Evolutionary conservation across 1,140 invertebrate species (phyloP).

Genomic region (Hycleus phaleratus): DNA sequence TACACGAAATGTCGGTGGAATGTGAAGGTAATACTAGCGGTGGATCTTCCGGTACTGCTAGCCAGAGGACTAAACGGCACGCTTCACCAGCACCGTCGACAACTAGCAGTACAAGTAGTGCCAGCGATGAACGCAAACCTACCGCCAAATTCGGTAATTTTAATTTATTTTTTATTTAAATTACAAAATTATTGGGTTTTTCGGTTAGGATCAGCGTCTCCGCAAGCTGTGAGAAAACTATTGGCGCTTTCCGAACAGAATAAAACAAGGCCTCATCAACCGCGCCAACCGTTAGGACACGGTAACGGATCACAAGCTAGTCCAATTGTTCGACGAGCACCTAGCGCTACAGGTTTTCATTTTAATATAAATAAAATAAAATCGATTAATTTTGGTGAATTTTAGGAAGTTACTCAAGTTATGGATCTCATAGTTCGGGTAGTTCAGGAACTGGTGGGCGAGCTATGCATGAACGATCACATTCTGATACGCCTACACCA

Average conservation of each 20-base stretch:
- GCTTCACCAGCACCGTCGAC: slow-evolving; percentile 84
- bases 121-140: slow-evolving; percentile 66
- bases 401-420: slow-evolving; percentile 40
- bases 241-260: slow-evolving; percentile 77
- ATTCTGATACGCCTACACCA: slow-evolving; percentile 82
- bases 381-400: background rate
- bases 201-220: slow-evolving; percentile 77
- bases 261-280: slow-evolving; percentile 82
- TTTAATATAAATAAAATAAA: background rate
- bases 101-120: slow-evolving; percentile 80
- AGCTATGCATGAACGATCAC: slow-evolving; percentile 74
- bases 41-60: slow-evolving; percentile 39
- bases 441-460: slow-evolving; percentile 36
- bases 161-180: background rate
- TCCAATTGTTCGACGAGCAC: slow-evolving; percentile 42
- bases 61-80: slow-evolving; percentile 58
- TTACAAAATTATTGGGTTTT: background rate
- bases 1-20: slow-evolving; percentile 81
- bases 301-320: slow-evolving; percentile 45
- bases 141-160: slow-evolving; percentile 57
- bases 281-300: slow-evolving; percentile 51
- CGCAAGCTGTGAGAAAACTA: slow-evolving; percentile 90
- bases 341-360: slow-evolving; percentile 36
- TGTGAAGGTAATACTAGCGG: slow-evolving; percentile 68
- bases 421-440: slow-evolving; percentile 36